Percentiles rank a stretch among this genome's conserved stretches.
These are phyloP conservation scores for Brachyptera risi DNA, from an alignment of 2,888 invertebrate genomes.

Conservation along the genomic window DNA sequence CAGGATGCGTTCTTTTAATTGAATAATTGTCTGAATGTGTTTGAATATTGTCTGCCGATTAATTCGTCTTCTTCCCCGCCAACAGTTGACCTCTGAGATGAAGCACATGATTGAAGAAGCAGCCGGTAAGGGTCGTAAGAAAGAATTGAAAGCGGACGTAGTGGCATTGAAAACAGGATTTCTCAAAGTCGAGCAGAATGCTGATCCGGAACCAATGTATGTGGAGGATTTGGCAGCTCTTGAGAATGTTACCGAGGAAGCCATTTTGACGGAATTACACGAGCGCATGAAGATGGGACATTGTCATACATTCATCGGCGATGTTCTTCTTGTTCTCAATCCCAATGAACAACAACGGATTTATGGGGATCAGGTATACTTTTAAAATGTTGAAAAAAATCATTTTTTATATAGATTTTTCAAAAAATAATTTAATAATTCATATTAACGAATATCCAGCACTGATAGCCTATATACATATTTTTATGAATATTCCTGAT, in stretches of 20 bases:
- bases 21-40: too few relatives aligned
- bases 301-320: slow-evolving; percentile 76
- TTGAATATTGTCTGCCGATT: too few relatives aligned
- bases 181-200: slow-evolving; percentile 34
- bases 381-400: neutral
- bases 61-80: too few relatives aligned
- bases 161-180: slow-evolving; percentile 25
- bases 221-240: slow-evolving; percentile 80
- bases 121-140: slow-evolving; percentile 43
- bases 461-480: too few relatives aligned
- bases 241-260: slow-evolving; percentile 68
- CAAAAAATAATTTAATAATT: too few relatives aligned
- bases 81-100: slow-evolving; percentile 67
- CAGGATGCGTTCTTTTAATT: too few relatives aligned
- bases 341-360: slow-evolving; percentile 71
- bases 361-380: slow-evolving; percentile 66
- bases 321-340: slow-evolving; percentile 72
- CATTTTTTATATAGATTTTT: too few relatives aligned
- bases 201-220: slow-evolving; percentile 65
- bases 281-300: slow-evolving; percentile 62
- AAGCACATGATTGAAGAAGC: slow-evolving; percentile 54
- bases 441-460: too few relatives aligned
- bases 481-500: too few relatives aligned
- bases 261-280: slow-evolving; percentile 63
- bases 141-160: slow-evolving; percentile 9